Evolutionary conservation across 2,113 vertebrate species (phyloP).

Genomic region (Calyptommatus sinebrachiatus): DNA sequence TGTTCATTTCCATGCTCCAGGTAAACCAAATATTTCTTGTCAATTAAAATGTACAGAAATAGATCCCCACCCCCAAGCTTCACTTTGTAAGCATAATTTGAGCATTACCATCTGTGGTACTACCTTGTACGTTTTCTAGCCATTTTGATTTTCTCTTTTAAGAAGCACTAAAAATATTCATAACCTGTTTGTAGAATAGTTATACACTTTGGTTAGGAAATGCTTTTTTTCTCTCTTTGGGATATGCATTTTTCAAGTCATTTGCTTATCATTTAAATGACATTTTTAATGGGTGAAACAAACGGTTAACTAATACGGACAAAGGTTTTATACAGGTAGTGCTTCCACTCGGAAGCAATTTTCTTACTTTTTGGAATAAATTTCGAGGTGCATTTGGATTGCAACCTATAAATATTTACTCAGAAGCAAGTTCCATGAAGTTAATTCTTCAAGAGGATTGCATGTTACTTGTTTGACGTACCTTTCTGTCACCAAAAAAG

Average conservation of each 20-base stretch:
- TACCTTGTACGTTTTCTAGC: slow-evolving; percentile 48
- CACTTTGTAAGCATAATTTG: slow-evolving; percentile 32
- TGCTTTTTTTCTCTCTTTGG: not conserved
- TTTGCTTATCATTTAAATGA: not conserved
- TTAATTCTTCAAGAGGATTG: not conserved
- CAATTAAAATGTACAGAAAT: slow-evolving; percentile 46
- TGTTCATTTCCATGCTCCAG: slow-evolving; percentile 36
- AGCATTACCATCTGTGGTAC: slow-evolving; percentile 56
- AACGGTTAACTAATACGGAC: not conserved
- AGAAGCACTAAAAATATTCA: slow-evolving; percentile 40
- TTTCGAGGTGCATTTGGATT: not conserved
- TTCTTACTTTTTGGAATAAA: not conserved
- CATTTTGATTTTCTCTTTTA: not conserved
- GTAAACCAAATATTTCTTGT: slow-evolving; percentile 45
- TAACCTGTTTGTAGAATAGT: slow-evolving; percentile 38
- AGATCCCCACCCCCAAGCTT: slow-evolving; percentile 38
- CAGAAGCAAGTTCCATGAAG: not conserved
- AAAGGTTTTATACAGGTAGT: not conserved
- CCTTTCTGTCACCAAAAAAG: not conserved
- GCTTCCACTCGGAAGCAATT: not conserved
- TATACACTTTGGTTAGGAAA: not conserved
- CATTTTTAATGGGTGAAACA: not conserved
- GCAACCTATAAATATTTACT: not conserved
- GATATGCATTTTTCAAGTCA: not conserved
- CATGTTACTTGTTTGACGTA: not conserved